These are phyloP conservation scores for Archilochus colubris DNA, from an alignment of 2,113 vertebrate species.

Conservation along the genomic window DNA sequence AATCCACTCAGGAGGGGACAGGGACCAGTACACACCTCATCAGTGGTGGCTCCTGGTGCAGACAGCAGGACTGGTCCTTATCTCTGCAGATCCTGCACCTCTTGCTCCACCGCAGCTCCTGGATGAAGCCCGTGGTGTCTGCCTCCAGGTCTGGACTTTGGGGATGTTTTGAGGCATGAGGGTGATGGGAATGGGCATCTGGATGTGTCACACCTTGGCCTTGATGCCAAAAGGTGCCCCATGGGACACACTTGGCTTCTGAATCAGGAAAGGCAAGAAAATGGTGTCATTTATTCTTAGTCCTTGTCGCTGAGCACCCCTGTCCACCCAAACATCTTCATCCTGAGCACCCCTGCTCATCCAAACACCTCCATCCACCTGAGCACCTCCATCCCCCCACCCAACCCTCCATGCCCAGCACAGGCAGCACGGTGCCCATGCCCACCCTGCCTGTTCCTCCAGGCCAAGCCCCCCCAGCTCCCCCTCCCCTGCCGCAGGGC, in stretches of 20 bases:
- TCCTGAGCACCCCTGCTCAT: too few species aligned
- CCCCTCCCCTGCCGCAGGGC: not conserved
- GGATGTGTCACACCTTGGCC: rapidly evolving
- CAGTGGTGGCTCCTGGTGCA: not conserved
- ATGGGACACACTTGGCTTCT: not conserved
- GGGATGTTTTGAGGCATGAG: not conserved
- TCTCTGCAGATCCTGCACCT: not conserved
- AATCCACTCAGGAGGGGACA: not conserved
- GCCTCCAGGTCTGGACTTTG: not conserved
- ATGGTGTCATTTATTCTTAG: not conserved
- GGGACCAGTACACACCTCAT: not conserved
- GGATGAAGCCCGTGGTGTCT: rapidly evolving
- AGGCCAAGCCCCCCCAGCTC: rapidly evolving
- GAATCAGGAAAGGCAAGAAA: not conserved
- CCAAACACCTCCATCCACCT: too few species aligned
- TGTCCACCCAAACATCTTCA: too few species aligned
- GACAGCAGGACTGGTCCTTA: not conserved
- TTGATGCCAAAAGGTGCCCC: not conserved
- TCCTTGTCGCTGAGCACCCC: too few species aligned
- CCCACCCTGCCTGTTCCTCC: not conserved
- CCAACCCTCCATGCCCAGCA: too few species aligned
- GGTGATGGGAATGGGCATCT: not conserved
- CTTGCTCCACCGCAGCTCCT: not conserved
- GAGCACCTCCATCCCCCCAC: too few species aligned
- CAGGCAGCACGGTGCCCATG: too few species aligned